These are phyloP conservation scores for Cryptomyrus ogoouensis DNA, from an alignment of 2,113 vertebrate genomes.

Conservation along the genomic window DNA sequence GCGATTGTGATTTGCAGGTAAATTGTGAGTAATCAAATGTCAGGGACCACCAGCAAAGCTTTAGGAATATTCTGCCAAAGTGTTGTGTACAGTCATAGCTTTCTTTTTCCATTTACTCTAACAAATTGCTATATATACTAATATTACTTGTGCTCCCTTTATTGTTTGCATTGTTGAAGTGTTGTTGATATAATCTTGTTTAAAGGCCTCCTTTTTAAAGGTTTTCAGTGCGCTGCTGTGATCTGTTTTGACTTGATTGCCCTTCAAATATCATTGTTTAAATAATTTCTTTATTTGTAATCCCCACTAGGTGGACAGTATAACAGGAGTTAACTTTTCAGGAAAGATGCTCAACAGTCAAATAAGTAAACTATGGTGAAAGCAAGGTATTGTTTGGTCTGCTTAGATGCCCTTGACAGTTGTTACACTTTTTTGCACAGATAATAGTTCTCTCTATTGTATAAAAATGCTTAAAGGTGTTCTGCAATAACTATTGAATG, in stretches of 20 bases:
- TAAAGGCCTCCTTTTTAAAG: slow-evolving; percentile 2
- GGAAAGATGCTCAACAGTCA: background rate
- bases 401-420: background rate
- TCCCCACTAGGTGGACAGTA: slow-evolving; percentile 18
- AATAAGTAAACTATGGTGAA: slow-evolving; percentile 1
- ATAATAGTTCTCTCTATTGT: slow-evolving; percentile 36
- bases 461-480: slow-evolving; percentile 34
- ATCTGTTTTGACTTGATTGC: slow-evolving; percentile 36
- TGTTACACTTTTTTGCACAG: slow-evolving; percentile 25
- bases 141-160: background rate
- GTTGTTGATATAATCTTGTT: slow-evolving; percentile 17
- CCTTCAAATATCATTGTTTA: slow-evolving; percentile 29
- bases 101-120: slow-evolving; percentile 5
- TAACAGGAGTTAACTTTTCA: background rate
- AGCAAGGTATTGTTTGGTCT: slow-evolving; percentile 22
- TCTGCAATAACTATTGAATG: slow-evolving; percentile 40
- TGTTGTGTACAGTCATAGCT: slow-evolving; percentile 34
- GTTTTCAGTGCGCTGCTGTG: slow-evolving; percentile 22
- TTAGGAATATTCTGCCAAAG: slow-evolving; percentile 61
- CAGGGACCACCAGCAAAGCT: slow-evolving; percentile 51
- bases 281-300: slow-evolving; percentile 24
- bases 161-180: background rate
- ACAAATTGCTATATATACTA: slow-evolving; percentile 21
- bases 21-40: slow-evolving; percentile 39
- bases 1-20: slow-evolving; percentile 26